Evolutionary conservation across 2,888 invertebrate genomes (phyloP).

Genomic region (Scaptomyza tumidula): DNA sequence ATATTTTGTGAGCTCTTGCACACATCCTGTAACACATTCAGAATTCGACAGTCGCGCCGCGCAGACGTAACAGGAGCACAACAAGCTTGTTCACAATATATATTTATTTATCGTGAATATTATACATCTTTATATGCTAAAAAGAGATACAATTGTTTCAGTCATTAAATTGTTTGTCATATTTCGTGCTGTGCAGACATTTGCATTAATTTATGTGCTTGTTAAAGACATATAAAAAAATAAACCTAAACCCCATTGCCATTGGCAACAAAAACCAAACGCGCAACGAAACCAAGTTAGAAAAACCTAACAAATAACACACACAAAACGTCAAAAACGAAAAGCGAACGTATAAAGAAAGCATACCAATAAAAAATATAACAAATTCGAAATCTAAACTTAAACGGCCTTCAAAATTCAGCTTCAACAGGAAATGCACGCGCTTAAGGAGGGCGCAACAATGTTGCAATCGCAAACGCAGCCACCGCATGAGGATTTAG

Average conservation of each 20-base stretch:
- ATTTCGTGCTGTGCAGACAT: slow-evolving; percentile 46
- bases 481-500: slow-evolving; percentile 60
- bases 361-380: slow-evolving; percentile 4
- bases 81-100: not conserved
- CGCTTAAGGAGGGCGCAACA: slow-evolving; percentile 78
- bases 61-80: slow-evolving; percentile 64
- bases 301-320: slow-evolving; percentile 11
- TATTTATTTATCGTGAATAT: not conserved
- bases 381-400: not conserved
- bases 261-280: slow-evolving; percentile 66
- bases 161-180: slow-evolving; percentile 32
- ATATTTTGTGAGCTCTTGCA: slow-evolving; percentile 11
- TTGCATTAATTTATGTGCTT: slow-evolving; percentile 66
- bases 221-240: slow-evolving; percentile 46
- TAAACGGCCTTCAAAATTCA: slow-evolving; percentile 68
- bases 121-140: not conserved
- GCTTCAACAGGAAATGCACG: slow-evolving; percentile 77
- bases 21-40: slow-evolving; percentile 61
- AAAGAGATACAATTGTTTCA: slow-evolving; percentile 2
- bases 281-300: slow-evolving; percentile 19
- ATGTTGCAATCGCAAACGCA: slow-evolving; percentile 69
- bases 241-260: slow-evolving; percentile 59
- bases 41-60: slow-evolving; percentile 50
- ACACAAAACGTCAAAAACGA: slow-evolving; percentile 5
- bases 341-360: not conserved